Evolutionary conservation across 2,113 vertebrate genomes (phyloP), one percentile per base, ranked within the genome.

Genomic region (human): DNA sequence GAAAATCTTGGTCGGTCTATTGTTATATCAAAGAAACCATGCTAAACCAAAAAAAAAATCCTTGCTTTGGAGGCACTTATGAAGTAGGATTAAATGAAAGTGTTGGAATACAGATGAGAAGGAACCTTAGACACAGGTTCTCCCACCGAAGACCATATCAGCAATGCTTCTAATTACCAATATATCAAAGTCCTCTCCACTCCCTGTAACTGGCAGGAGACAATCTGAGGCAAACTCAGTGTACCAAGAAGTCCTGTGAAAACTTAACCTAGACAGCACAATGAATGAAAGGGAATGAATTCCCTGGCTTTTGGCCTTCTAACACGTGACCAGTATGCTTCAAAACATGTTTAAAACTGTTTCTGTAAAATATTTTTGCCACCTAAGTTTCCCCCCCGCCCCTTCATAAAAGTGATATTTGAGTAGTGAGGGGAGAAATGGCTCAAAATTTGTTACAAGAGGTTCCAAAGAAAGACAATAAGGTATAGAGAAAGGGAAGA

Each of bases 1-100:
- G 86, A 91, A 93, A 96, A 84, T 66, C 7, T 30, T 70, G 30
- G 30, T 83, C 61, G 94, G 45, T 78, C 88, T 64, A 85, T 27
- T 81, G 18, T 68, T 38, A 45, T 22, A 94, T n/a, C 32, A 70
- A 59, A 97, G 79, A n/a, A 22, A 38, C 93, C 94, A 8, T 48
- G 27, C 59, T 75, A 93, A 94, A 52, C 10, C 79, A 82, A 45
- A 91, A 64, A 22, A 4, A 52, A 8, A 87, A 35, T 32, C 7
- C 52, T 92, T 84, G 38, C 9, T 93, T 64, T 91, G 48, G 84
- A 93, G 30, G 45, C 20, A 59, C 55, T 81, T 75, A 57, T 14
- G 64, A 61, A 10, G 1, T n/a, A 64, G 45, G 57, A 83, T 92
- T 43, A 87, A 89, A 86, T 57, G 45, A 72, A 79, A 57, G 11